Percentiles rank a stretch among this genome's conserved stretches.
These are phyloP conservation scores for Bostrychus sinensis DNA, from an alignment of 2,113 vertebrate species.

Conservation along the genomic window DNA sequence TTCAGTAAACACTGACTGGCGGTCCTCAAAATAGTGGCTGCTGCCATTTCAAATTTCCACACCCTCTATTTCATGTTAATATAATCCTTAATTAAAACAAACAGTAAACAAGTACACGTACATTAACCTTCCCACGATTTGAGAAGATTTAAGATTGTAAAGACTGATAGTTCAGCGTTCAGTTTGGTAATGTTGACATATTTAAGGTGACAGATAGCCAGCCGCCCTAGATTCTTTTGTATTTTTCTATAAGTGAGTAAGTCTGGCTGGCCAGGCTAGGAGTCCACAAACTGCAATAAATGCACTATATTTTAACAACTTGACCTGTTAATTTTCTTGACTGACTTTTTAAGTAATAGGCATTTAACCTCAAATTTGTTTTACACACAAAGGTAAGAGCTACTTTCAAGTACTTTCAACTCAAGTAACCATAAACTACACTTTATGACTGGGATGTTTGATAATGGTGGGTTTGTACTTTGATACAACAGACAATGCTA, in stretches of 20 bases:
- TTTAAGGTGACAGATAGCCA: too few relatives aligned
- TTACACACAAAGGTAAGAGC: background rate
- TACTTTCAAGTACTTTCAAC: background rate
- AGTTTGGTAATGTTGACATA: too few relatives aligned
- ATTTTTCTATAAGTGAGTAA: background rate
- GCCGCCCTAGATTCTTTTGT: too few relatives aligned
- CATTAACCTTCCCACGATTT: too few relatives aligned
- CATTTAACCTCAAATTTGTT: too few relatives aligned
- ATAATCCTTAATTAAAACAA: too few relatives aligned
- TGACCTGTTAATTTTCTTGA: background rate
- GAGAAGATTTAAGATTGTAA: too few relatives aligned
- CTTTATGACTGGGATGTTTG: slow-evolving; percentile 17
- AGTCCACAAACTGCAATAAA: background rate
- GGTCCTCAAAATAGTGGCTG: slow-evolving; percentile 30
- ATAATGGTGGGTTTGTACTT: slow-evolving; percentile 10
- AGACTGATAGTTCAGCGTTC: too few relatives aligned
- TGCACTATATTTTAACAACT: background rate
- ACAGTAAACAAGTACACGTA: too few relatives aligned
- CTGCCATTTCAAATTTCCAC: slow-evolving; percentile 7
- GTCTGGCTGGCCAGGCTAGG: background rate
- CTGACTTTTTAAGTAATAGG: too few relatives aligned
- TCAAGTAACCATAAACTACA: background rate
- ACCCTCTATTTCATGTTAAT: background rate
- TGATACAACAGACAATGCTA: slow-evolving; percentile 7
- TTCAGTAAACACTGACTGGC: slow-evolving; percentile 50